Base-by-base conservation (phyloP, 2,888 invertebrate species). In the Euphydryas editha region DNA sequence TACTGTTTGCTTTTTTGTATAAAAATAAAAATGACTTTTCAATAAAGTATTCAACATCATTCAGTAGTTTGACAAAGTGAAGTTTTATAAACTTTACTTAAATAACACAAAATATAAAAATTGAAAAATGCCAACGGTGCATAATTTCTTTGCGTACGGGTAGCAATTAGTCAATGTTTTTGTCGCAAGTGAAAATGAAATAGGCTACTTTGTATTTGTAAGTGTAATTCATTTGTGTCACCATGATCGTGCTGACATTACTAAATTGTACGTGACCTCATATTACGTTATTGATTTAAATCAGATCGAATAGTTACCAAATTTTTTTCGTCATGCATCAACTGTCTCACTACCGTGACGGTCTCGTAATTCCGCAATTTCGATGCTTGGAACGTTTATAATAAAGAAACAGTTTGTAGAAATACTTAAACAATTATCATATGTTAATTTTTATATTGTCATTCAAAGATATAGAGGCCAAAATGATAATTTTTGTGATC, bases 181-280 rank as follows among this genome's bases (percentile, higher is more conserved):
- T 49, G 49, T 59, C 58, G 18, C 54, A 17, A 56, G 54, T 57
- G 54, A 65, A 64, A 65, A 51, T 47, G 54, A 63, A 71, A 70
- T 62, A 59, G 66, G 47, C 58, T 59, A 20, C 30, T 37, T 60
- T 57, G 51, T 44, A 65, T 68, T 68, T 63, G 58, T 66, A 61
- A 64, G 55, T 65, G 54, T 62, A 62, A 68, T 65, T 70, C 42
- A 62, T 68, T 65, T 61, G 63, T 66, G 66, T 67, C 70, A 69
- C 68, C 65, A 63, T 60, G 44, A 21, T 56, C 64, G 69, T 69
- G 70, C 64, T 17, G 58, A 47, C 24, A 36, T 71, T 69, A 55
- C 59, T 39, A 66, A 59, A 69, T 39, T 59, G 59, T 63, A 70
- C 70, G 70, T 70, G 70, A 70, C 60, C 70, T 59, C 66, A 68